Evolutionary conservation across 2,797 vertebrate species (phyloP).

Genomic region (Alosa sapidissima): DNA sequence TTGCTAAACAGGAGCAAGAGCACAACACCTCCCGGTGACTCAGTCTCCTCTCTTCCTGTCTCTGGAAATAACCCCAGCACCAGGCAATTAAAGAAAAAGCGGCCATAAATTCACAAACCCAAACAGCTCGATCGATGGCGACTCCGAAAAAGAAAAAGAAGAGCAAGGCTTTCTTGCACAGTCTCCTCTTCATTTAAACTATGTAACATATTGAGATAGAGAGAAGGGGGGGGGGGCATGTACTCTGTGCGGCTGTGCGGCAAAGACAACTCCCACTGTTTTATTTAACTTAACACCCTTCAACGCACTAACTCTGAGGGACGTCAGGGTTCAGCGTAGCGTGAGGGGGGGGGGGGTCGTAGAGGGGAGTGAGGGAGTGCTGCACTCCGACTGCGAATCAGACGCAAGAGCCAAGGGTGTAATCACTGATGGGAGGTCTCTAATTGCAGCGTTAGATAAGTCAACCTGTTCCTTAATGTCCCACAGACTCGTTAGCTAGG

Average conservation of each 20-base stretch:
- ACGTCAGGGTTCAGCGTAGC: neutral
- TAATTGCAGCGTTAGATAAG: conserved; percentile 37
- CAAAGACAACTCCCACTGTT: neutral
- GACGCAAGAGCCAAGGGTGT: conserved; percentile 5
- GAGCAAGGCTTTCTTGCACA: neutral
- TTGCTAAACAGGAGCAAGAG: neutral
- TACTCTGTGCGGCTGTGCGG: neutral
- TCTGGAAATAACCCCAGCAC: neutral
- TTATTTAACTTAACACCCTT: conserved; percentile 10
- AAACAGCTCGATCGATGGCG: conserved; percentile 26
- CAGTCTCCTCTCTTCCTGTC: neutral
- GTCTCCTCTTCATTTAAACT: conserved; percentile 10
- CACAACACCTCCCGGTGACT: neutral
- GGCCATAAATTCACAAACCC: conserved; percentile 32
- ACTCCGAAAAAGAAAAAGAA: neutral
- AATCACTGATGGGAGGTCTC: conserved; percentile 35
- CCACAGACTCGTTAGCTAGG: neutral
- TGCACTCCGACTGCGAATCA: conserved; percentile 25
- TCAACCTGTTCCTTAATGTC: conserved; percentile 31
- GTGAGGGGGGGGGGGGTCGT: neutral
- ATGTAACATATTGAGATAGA: neutral
- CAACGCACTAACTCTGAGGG: conserved; percentile 14
- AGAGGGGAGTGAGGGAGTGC: neutral
- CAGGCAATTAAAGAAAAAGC: conserved; percentile 18
- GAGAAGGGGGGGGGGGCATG: neutral